Percentiles rank a stretch among this genome's conserved stretches.
Conservation (phyloP, 2,888 invertebrate genomes). For the Chaetogeoica ovagalla region DNA sequence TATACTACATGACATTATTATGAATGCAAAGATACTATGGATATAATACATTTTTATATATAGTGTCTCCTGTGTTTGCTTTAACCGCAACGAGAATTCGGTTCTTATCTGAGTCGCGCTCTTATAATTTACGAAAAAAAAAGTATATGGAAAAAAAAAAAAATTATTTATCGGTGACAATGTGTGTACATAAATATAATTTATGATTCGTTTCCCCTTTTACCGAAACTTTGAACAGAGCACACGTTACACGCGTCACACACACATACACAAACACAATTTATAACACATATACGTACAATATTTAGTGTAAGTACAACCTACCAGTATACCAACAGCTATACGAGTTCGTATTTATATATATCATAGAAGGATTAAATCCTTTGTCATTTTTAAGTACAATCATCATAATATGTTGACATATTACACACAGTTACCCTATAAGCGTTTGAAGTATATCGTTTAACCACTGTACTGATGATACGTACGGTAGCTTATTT, state of each 20-base stretch:
- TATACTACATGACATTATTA: too few relatives aligned
- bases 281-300: too few relatives aligned
- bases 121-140: constrained; percentile 4
- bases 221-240: not conserved
- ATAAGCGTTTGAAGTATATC: too few relatives aligned
- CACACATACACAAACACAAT: too few relatives aligned
- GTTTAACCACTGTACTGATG: too few relatives aligned
- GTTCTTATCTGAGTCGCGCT: constrained; percentile 14
- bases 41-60: not conserved
- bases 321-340: too few relatives aligned
- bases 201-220: constrained; percentile 35
- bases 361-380: constrained; percentile 6
- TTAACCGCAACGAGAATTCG: constrained; percentile 2
- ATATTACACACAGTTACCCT: not conserved
- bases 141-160: not conserved
- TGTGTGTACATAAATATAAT: constrained; percentile 28
- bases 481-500: too few relatives aligned
- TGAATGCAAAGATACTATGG: not conserved
- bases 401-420: not conserved
- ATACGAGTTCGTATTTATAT: not conserved
- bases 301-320: too few relatives aligned
- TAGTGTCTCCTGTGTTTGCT: constrained; percentile 7
- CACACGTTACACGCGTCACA: too few relatives aligned
- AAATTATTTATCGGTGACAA: constrained; percentile 37
- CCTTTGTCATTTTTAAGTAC: not conserved